Conservation (phyloP, 2,113 vertebrate genomes). For the Verasper variegatus region DNA sequence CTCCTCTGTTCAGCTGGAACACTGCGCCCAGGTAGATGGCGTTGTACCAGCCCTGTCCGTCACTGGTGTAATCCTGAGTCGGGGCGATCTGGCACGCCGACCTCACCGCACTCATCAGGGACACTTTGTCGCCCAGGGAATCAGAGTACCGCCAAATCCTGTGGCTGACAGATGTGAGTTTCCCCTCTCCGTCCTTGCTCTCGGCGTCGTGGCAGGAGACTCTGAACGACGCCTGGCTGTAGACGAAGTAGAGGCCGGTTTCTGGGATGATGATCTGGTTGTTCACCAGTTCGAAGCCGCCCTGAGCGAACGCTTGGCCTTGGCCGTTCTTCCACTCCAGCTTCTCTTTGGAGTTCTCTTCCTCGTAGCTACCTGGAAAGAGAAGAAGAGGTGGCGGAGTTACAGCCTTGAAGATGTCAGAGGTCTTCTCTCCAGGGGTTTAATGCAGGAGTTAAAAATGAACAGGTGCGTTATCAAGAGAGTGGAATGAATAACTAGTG, state of each 20-base stretch:
- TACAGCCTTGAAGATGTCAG: not conserved
- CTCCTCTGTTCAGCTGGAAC: slow-evolving; percentile 76
- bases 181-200: not conserved
- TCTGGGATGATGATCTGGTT: slow-evolving; percentile 74
- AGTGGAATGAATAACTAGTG: slow-evolving; percentile 1
- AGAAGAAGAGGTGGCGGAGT: not conserved
- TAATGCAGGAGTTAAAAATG: not conserved
- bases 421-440: not conserved
- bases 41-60: slow-evolving; percentile 70
- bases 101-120: slow-evolving; percentile 73
- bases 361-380: slow-evolving; percentile 61
- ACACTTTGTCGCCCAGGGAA: not conserved
- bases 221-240: slow-evolving; percentile 82
- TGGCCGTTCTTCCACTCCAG: slow-evolving; percentile 65
- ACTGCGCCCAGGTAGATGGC: slow-evolving; percentile 82
- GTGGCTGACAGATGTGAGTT: slow-evolving; percentile 67
- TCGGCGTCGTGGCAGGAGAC: slow-evolving; percentile 50
- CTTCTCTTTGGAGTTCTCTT: accelerated
- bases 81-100: slow-evolving; percentile 67
- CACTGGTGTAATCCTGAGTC: not conserved
- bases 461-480: not conserved
- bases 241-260: slow-evolving; percentile 81
- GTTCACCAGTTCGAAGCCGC: slow-evolving; percentile 59
- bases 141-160: slow-evolving; percentile 66
- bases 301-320: slow-evolving; percentile 76